phyloP scores from a whole-genome alignment of 2,888 invertebrate species.

The Caenorhabditis sulstoni region DNA sequence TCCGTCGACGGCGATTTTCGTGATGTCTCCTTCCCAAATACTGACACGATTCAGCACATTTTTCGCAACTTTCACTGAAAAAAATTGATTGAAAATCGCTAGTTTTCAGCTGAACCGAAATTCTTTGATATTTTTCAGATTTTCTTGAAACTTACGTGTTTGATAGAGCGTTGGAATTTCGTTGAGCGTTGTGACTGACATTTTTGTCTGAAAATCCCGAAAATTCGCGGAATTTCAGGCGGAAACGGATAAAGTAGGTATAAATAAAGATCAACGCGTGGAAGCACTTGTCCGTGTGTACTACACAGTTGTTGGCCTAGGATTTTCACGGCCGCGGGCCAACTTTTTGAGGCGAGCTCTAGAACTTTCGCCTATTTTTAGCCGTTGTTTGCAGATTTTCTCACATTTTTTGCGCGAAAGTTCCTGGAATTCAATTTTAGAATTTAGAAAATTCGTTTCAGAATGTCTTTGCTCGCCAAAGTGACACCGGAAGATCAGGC shows the following conservation, averaged over 20 bases:
- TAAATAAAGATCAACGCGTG: slow-evolving; percentile 22
- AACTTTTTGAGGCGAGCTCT: slow-evolving; percentile 17
- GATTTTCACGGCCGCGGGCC: slow-evolving; percentile 4
- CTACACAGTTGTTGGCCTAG: slow-evolving; percentile 28
- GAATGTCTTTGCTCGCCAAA: slow-evolving; percentile 39
- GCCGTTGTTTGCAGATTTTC: slow-evolving; percentile 5
- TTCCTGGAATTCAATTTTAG: neutral
- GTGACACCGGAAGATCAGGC: slow-evolving; percentile 97
- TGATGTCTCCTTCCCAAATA: slow-evolving; percentile 87
- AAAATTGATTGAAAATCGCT: no score
- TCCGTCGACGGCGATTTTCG: slow-evolving; percentile 89
- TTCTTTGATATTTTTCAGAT: neutral
- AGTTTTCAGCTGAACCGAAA: no score
- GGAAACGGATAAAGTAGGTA: slow-evolving; percentile 3
- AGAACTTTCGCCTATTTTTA: slow-evolving; percentile 35
- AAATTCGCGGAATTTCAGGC: slow-evolving; percentile 3
- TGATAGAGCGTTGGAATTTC: slow-evolving; percentile 62
- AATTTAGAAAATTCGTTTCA: slow-evolving; percentile 13
- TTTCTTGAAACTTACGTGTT: slow-evolving; percentile 41
- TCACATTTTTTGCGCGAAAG: neutral
- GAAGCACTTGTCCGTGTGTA: slow-evolving; percentile 41
- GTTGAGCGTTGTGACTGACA: slow-evolving; percentile 19
- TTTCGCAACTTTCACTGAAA: slow-evolving; percentile 59
- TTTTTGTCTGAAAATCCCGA: slow-evolving; percentile 13
- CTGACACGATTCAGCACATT: slow-evolving; percentile 62